phyloP scores from a whole-genome alignment of 2,113 vertebrate species.

The Plotosus lineatus region DNA sequence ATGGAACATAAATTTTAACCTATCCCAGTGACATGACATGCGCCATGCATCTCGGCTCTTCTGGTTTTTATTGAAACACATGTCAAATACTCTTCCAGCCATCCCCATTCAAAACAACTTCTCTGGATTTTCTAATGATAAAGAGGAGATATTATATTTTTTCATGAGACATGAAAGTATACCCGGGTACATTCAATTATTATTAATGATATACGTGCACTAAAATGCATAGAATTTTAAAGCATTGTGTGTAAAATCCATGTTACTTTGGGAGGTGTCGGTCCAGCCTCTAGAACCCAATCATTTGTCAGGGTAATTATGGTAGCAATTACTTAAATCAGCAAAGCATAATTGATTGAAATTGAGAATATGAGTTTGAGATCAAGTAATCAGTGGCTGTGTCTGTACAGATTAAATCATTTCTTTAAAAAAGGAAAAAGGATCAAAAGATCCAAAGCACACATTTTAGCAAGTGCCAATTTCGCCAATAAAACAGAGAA shows the following conservation, averaged over 20 bases:
- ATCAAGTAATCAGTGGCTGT: slow-evolving; percentile 3
- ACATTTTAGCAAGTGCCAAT: slow-evolving; percentile 13
- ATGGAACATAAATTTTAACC: slow-evolving; percentile 22
- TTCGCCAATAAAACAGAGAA: background rate
- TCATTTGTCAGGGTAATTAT: slow-evolving; percentile 38
- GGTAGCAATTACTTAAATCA: slow-evolving; percentile 24
- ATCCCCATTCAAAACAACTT: background rate
- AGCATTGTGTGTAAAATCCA: background rate
- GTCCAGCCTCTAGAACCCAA: background rate
- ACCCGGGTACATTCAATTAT: background rate
- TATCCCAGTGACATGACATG: slow-evolving; percentile 13
- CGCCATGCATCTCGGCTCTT: slow-evolving; percentile 27
- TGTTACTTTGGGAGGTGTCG: slow-evolving; percentile 15
- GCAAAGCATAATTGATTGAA: slow-evolving; percentile 33
- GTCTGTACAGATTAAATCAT: slow-evolving; percentile 27
- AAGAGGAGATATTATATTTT: too few species aligned
- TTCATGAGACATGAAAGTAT: too few species aligned
- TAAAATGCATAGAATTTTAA: background rate
- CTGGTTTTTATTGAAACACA: background rate
- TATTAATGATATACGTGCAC: background rate
- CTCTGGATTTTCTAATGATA: background rate
- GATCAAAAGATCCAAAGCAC: too few species aligned
- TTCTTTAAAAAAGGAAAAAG: background rate
- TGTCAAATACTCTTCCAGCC: background rate
- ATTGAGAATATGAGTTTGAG: slow-evolving; percentile 28